phyloP scores from a whole-genome alignment of 2,888 invertebrate genomes.

The Apomyelois bistriatella region DNA sequence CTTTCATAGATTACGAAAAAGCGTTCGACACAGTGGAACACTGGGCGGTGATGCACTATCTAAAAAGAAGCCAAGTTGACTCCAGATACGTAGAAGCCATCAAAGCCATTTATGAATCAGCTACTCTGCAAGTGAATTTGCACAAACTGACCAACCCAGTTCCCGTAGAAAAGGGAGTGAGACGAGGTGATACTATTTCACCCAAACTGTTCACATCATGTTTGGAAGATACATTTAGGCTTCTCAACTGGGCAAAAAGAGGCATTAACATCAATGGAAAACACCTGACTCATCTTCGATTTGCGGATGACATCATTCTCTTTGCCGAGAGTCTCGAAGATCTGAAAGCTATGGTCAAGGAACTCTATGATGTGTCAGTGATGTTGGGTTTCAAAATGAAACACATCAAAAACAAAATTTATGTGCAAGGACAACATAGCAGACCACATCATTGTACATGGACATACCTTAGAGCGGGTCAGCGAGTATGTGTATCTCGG shows the following conservation, averaged over 20 bases:
- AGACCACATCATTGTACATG: slow-evolving; percentile 12
- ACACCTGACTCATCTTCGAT: slow-evolving; percentile 11
- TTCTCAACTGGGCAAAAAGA: neutral
- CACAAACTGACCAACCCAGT: neutral
- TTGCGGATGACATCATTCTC: slow-evolving; percentile 11
- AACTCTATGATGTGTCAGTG: neutral
- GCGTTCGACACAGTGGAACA: neutral
- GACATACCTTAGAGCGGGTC: neutral
- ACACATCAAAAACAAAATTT: neutral
- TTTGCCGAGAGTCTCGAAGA: slow-evolving; percentile 10
- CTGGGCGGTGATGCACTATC: neutral
- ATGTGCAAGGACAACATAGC: neutral
- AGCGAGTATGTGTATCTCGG: slow-evolving; percentile 1
- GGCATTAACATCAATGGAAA: slow-evolving; percentile 12
- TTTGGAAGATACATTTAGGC: slow-evolving; percentile 7
- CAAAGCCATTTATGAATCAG: neutral
- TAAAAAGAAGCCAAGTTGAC: neutral
- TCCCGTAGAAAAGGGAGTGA: neutral
- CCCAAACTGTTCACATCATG: slow-evolving; percentile 7
- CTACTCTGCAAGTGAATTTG: neutral
- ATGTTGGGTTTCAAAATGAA: slow-evolving; percentile 2
- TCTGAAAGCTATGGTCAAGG: slow-evolving; percentile 14
- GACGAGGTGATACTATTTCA: slow-evolving; percentile 9
- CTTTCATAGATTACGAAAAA: neutral
- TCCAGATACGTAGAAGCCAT: neutral